Evolutionary conservation across 2,888 invertebrate species (phyloP), one percentile per base, ranked within the genome.

Genomic region (Anorthoa munda): DNA sequence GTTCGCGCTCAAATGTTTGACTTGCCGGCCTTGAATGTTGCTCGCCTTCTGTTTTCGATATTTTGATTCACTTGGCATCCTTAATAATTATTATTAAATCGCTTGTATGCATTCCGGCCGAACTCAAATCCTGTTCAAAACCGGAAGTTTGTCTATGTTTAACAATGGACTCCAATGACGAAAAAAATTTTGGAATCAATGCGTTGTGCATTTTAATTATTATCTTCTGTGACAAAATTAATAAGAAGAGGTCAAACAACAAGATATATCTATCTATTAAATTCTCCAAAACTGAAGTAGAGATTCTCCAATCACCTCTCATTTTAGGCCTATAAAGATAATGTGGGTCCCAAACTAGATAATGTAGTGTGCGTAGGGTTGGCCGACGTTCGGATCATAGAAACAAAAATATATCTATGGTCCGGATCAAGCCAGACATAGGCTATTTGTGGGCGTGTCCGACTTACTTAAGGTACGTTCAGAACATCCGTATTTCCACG

Each of bases 281-380:
- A 23, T 60, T 39, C 12, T 53, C 21, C 13, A 48, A 68, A 68
- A 60, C 50, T 13, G 18, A 39, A 77, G 17, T 45, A 26, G 48
- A 68, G 23, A 55, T 51, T 21, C 46, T 50, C 5, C 26, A 59
- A 71, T 31, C 26, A 71, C 67, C 56, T 64, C 23, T 64, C 51
- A 61, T 58, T 46, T 39, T 21, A 59, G 15, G 12, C 26, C 45
- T 53, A 11, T 68, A 59, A 13, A 65, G 61, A 82, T 72, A 80
- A 79, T 82, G 53, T 63, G 63, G 66, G 75, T 51, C 51, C 51
- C 58, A 58, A 68, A 80, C 51, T 59, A 26, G 21, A 70, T 72
- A 59, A 59, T 68, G 39, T 15, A 21, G 15, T 9, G 7, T 13
- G 5, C 18, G 13, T 48, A 63, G 63, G 63, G 63, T 50, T 63